Percentiles rank a stretch among this genome's conserved stretches.
phyloP scores from a whole-genome alignment of 2,888 invertebrate genomes.

The Eumerus sabulonum region DNA sequence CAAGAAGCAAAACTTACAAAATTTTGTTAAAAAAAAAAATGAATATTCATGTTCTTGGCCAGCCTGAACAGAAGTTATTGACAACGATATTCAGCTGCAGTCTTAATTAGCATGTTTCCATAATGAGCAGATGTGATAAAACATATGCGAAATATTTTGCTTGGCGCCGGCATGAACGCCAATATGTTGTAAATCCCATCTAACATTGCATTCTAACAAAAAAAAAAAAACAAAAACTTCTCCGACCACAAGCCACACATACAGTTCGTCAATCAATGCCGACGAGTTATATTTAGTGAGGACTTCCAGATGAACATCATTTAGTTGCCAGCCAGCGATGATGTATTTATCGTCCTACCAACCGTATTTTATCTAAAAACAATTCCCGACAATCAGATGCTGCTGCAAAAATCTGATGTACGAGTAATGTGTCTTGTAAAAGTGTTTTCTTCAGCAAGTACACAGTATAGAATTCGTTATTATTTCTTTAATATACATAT shows the following conservation, averaged over 20 bases:
- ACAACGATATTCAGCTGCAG: conserved; percentile 21
- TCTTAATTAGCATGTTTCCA: conserved; percentile 44
- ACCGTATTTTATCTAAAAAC: conserved; percentile 10
- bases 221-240: conserved; percentile 24
- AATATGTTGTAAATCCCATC: conserved; percentile 29
- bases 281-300: conserved; percentile 31
- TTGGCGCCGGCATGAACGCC: conserved; percentile 31
- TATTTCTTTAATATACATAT: too few relatives aligned
- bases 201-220: conserved; percentile 9
- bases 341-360: conserved; percentile 54
- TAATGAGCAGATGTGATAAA: conserved; percentile 52
- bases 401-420: conserved; percentile 12
- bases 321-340: conserved; percentile 21
- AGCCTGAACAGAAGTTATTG: not conserved
- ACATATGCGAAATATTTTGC: conserved; percentile 30
- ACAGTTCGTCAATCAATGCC: conserved; percentile 45
- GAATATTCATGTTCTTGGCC: conserved; percentile 4
- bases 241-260: not conserved
- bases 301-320: conserved; percentile 39
- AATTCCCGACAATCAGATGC: conserved; percentile 7
- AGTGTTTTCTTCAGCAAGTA: too few relatives aligned
- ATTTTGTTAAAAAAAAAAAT: not conserved
- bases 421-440: not conserved
- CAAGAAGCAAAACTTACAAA: conserved; percentile 2
- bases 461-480: too few relatives aligned